Evolutionary conservation across 2,113 vertebrate genomes (phyloP), one percentile per base, ranked within the genome.

Genomic region (Urocolius indicus): DNA sequence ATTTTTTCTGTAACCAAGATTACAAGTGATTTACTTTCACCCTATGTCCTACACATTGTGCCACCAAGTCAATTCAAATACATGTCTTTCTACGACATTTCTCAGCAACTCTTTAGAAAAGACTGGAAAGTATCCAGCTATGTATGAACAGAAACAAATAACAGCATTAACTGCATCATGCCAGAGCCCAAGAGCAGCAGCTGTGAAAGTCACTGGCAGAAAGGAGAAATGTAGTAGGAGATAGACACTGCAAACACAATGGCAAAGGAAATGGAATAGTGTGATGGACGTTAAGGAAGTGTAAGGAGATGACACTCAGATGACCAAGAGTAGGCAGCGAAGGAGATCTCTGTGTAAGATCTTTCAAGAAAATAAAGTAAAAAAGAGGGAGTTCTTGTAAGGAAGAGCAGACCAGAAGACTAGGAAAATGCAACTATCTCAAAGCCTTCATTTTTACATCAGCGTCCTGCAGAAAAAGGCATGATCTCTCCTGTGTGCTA

Each of bases 401-500:
- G 51, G 12, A 91, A 38, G 26, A 55, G 18, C 0, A 81, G 65
- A 21, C 17, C 58, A 79, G 58, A 54, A 62, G 72, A 73, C 34
- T 4, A 14, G 27, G 69, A 84, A 88, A 36, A 6, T 2, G 0
- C 1, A 54, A 8, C 24, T 10, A 1, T 12, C 32, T 9, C 27
- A 29, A 57, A 36, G 7, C 1, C 73, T 22, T 66, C 49, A 62
- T 59, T 67, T 46, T 22, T 5, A 58, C 12, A 38, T 18, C 27
- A 17, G 16, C 30, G 32, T 9, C 24, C 45, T 49, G 26, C 26
- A 68, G 75, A 8, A 87, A 85, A 79, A 68, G 71, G 30, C 46
- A 66, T 0, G 0, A 6, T 30, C 45, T 65, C 63, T 72, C 43
- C 57, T 11, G 16, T 0, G 0, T 3, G 0, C 58, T 58, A 7